Conservation (phyloP, 2,113 vertebrate genomes). For the Pica pica region DNA sequence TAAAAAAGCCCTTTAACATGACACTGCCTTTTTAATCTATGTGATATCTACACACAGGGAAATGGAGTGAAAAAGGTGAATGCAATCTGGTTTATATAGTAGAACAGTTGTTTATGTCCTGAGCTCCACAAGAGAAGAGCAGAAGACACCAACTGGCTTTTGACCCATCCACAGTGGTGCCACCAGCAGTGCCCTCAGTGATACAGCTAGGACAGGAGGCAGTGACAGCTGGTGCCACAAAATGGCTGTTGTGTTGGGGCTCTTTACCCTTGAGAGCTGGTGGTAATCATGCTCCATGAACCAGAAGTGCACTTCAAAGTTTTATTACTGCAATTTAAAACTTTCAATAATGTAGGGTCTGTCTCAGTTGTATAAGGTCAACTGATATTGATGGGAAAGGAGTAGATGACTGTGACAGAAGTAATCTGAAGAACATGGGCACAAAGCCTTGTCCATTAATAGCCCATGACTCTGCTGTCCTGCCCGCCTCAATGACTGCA, state of each 20-base stretch:
- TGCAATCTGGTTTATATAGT: not conserved
- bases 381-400: not conserved
- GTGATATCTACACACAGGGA: not conserved
- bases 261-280: slow-evolving; percentile 17
- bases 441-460: slow-evolving; percentile 7
- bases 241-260: not conserved
- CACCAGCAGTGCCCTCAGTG: not conserved
- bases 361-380: not conserved
- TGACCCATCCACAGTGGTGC: not conserved
- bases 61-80: not conserved
- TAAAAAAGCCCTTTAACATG: not conserved
- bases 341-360: not conserved
- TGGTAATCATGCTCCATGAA: not conserved
- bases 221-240: not conserved
- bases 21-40: not conserved
- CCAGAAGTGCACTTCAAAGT: not conserved
- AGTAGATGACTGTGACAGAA: not conserved
- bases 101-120: not conserved
- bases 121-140: not conserved
- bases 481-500: not conserved
- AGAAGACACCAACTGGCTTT: not conserved
- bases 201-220: not conserved
- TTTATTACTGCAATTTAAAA: slow-evolving; percentile 19
- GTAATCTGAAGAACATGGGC: not conserved
- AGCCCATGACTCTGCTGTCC: not conserved